These are phyloP conservation scores for Chalcis sispes DNA, from an alignment of 2,888 invertebrate genomes.

Conservation along the genomic window DNA sequence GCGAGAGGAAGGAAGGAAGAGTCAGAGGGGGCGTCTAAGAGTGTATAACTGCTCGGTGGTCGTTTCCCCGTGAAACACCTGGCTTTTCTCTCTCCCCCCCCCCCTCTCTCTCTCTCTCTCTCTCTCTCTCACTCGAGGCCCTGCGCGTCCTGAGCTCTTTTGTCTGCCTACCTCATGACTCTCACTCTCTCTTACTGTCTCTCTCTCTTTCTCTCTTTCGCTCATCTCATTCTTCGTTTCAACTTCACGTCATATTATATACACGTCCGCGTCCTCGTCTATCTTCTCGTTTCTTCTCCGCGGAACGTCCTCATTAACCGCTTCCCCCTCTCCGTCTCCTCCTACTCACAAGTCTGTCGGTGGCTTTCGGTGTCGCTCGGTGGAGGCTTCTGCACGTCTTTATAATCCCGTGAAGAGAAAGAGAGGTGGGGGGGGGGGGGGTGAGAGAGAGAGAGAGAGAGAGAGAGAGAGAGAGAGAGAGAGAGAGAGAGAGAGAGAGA, in stretches of 20 bases:
- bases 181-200: slow-evolving; percentile 17
- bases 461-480: neutral
- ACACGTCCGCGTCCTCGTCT: slow-evolving; percentile 29
- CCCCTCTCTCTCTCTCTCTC: slow-evolving; percentile 61
- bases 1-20: slow-evolving; percentile 22
- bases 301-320: slow-evolving; percentile 55
- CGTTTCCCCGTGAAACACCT: slow-evolving; percentile 68
- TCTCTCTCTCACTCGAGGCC: slow-evolving; percentile 51
- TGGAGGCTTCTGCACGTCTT: slow-evolving; percentile 41
- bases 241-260: slow-evolving; percentile 30
- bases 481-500: slow-evolving; percentile 3
- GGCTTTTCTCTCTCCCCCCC: slow-evolving; percentile 62
- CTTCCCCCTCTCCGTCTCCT: neutral
- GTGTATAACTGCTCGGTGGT: slow-evolving; percentile 41
- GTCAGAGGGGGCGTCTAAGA: slow-evolving; percentile 39
- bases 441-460: slow-evolving; percentile 6
- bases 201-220: slow-evolving; percentile 2
- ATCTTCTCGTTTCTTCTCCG: slow-evolving; percentile 54
- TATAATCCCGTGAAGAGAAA: slow-evolving; percentile 26
- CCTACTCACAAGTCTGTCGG: neutral
- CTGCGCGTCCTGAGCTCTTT: slow-evolving; percentile 55
- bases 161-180: slow-evolving; percentile 49
- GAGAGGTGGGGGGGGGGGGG: neutral
- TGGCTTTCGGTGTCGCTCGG: neutral
- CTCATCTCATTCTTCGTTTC: too few species aligned